Evolutionary conservation across 1,140 invertebrate genomes (phyloP).

Genomic region (Phymorhynchus buccinoides): DNA sequence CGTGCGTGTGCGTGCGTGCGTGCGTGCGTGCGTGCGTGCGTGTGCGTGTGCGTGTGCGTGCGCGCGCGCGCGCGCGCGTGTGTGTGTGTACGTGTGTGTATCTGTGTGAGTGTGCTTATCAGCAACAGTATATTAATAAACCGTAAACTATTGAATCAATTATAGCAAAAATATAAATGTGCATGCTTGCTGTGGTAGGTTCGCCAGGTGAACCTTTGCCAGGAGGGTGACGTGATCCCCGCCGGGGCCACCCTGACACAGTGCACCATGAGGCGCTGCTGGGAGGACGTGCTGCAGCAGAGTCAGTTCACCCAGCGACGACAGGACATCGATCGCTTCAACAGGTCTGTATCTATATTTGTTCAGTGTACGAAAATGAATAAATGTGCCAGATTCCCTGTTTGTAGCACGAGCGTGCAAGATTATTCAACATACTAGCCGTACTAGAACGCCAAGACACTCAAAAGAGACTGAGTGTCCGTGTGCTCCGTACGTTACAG

Average conservation of each 20-base stretch:
- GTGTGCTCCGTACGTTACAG: no score
- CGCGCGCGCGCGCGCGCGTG: background rate
- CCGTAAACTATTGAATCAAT: no score
- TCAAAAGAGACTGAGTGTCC: no score
- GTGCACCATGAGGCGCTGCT: slow-evolving; percentile 86
- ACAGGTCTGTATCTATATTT: slow-evolving; percentile 51
- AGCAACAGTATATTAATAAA: no score
- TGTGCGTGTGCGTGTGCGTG: background rate
- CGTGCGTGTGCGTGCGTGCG: slow-evolving; percentile 7
- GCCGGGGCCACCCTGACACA: slow-evolving; percentile 84
- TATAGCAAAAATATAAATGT: background rate
- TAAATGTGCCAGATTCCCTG: no score
- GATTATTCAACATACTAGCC: no score
- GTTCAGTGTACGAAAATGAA: no score
- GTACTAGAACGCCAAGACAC: no score
- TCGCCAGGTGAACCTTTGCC: slow-evolving; percentile 85
- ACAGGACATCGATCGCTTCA: slow-evolving; percentile 61
- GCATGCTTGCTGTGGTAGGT: slow-evolving; percentile 71
- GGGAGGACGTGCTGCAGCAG: slow-evolving; percentile 84
- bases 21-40: slow-evolving; percentile 5
- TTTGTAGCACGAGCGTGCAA: no score
- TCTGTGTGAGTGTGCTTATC: no score
- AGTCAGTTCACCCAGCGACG: slow-evolving; percentile 78
- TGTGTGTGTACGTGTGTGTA: no score
- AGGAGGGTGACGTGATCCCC: slow-evolving; percentile 85